Evolutionary conservation across 2,113 vertebrate species (phyloP).

Genomic region (Ailurus styani): DNA sequence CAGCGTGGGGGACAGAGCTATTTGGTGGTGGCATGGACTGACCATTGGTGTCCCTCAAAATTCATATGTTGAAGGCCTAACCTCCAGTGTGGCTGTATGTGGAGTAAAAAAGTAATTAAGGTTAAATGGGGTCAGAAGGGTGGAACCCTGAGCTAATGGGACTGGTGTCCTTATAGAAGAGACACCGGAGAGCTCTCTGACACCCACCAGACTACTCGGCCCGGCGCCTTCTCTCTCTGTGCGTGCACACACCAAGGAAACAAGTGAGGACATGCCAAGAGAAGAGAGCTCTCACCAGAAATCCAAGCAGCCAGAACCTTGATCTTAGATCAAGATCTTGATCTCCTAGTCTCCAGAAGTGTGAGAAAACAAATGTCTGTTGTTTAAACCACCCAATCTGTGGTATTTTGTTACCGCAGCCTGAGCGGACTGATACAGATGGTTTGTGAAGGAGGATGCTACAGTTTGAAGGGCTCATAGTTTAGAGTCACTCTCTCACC

Average conservation of each 20-base stretch:
- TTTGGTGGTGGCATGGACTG: not conserved
- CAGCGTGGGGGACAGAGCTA: not conserved
- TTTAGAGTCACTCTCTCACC: not conserved
- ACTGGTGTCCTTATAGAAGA: not conserved
- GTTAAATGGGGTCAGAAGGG: not conserved
- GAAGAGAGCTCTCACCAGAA: not conserved
- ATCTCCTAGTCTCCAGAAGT: not conserved
- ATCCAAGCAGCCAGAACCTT: not conserved
- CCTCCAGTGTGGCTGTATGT: not conserved
- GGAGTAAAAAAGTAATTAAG: not conserved
- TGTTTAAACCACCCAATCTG: not conserved
- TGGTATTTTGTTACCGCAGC: not conserved
- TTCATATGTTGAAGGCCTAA: not conserved
- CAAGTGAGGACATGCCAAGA: not conserved
- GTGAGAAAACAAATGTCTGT: not conserved
- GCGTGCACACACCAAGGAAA: not conserved
- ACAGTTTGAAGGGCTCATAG: not conserved
- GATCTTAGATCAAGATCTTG: not conserved
- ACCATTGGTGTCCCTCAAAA: not conserved
- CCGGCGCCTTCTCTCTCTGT: not conserved
- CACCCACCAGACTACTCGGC: no score
- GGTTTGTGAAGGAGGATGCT: not conserved
- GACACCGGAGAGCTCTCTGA: not conserved
- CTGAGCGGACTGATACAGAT: not conserved
- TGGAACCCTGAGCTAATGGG: not conserved